Evolutionary conservation across 2,797 vertebrate genomes (phyloP), one percentile per base, ranked within the genome.

Genomic region (Xyrichtys novacula): DNA sequence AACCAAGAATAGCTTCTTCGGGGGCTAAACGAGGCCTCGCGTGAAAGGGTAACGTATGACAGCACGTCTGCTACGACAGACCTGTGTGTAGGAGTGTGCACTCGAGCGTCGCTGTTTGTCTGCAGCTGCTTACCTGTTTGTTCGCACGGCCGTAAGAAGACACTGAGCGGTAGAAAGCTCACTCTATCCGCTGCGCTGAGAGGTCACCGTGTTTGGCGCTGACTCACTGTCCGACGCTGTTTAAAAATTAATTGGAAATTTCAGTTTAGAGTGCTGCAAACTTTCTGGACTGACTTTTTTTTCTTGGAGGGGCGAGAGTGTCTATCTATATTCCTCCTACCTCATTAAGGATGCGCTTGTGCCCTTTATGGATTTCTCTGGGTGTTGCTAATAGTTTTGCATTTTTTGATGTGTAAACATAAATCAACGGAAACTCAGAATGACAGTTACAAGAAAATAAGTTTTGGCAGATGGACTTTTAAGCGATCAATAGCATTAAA

Each of bases 221-320:
- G 81, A 85, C 84, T 87, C 78, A 70, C 78, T 72, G 62, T 78
- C 81, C 20, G 19, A 74, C 23, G 0, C 50, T 71, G 22, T 39
- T 88, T 71, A 86, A 88, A 86, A 70, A 85, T 90, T 76, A 43
- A 90, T 80, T 56, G 12, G 44, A 47, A 70, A 72, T 71, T 57
- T 60, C 56, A 68, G 71, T 80, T 82, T 62, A 20, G 32, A 65
- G 46, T 60, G 34, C 25, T 54, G 48, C n/a, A 52, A n/a, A 40
- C 52, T 43, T 80, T 67, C 52, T 62, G 28, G 9, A 29, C 34
- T 32, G 19, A 57, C 0, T 10, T 28, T 22, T 58, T 62, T 66
- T 15, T n/a, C n/a, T n/a, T n/a, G n/a, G n/a, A n/a, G n/a, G n/a
- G 32, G 17, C 16, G 14, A 49, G 22, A 38, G 50, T 58, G 46